Percentiles rank a stretch among this genome's conserved stretches.
phyloP scores from a whole-genome alignment of 2,888 invertebrate genomes.

The Tipula lateralis region DNA sequence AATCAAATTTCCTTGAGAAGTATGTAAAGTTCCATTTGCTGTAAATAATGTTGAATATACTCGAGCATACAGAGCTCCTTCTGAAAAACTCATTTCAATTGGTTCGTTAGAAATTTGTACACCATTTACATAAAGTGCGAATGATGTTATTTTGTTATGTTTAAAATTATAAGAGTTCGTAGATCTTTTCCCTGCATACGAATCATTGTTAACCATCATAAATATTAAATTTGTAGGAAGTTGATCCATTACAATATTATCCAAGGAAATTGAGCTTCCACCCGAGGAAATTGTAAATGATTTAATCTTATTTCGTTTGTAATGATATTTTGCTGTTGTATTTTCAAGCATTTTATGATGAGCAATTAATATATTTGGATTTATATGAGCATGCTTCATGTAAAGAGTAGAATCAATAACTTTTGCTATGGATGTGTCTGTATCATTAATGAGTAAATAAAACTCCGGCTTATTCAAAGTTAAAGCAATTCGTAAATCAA shows the following conservation, averaged over 20 bases:
- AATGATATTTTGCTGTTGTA: slow-evolving; percentile 29
- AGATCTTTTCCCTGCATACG: not conserved
- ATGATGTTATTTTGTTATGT: not conserved
- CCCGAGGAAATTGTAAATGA: not conserved
- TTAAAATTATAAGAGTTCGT: slow-evolving; percentile 3
- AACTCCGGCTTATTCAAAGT: slow-evolving; percentile 28
- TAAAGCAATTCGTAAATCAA: slow-evolving; percentile 28
- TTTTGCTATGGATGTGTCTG: not conserved
- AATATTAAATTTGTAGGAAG: not conserved
- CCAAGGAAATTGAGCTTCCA: not conserved
- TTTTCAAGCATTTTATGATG: not conserved
- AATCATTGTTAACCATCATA: not conserved
- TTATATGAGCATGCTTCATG: slow-evolving; percentile 14
- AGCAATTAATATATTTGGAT: slow-evolving; percentile 28
- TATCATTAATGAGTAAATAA: not conserved
- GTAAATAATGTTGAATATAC: not conserved
- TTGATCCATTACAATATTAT: slow-evolving; percentile 2
- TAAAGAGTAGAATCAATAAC: slow-evolving; percentile 28
- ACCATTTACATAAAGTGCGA: not conserved
- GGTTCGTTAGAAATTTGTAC: not conserved
- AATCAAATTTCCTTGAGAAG: not conserved
- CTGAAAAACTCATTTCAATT: not conserved
- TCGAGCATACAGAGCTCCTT: not conserved
- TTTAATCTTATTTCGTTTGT: slow-evolving; percentile 27
- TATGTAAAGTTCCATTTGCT: slow-evolving; percentile 9